Evolutionary conservation across 1,140 invertebrate genomes (phyloP).

Genomic region (Drosophila malerkotliana): DNA sequence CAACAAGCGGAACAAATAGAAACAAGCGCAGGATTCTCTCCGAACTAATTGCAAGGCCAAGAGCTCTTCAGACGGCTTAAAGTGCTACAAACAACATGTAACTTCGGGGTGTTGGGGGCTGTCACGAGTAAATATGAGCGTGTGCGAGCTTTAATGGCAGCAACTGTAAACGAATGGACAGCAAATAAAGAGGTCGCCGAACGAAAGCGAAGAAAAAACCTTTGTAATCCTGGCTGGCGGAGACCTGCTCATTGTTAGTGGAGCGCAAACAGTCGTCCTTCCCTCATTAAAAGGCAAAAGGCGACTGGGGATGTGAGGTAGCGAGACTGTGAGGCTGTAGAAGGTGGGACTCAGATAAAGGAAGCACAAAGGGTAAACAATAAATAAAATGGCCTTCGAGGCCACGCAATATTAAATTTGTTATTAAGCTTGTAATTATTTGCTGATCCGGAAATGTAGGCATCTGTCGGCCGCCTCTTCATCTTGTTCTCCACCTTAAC

Average conservation of each 20-base stretch:
- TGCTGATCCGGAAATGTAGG: slow-evolving; percentile 65
- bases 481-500: slow-evolving; percentile 35
- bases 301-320: slow-evolving; percentile 58
- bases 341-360: slow-evolving; percentile 20
- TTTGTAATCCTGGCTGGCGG: not conserved
- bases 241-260: slow-evolving; percentile 67
- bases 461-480: slow-evolving; percentile 45
- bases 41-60: slow-evolving; percentile 78
- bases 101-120: slow-evolving; percentile 5
- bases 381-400: slow-evolving; percentile 56
- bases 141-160: slow-evolving; percentile 39
- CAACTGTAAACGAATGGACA: slow-evolving; percentile 37
- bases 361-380: slow-evolving; percentile 46
- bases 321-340: slow-evolving; percentile 66
- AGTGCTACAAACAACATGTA: slow-evolving; percentile 53
- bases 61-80: slow-evolving; percentile 65
- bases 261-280: slow-evolving; percentile 40
- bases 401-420: slow-evolving; percentile 73
- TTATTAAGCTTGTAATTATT: slow-evolving; percentile 80
- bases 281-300: slow-evolving; percentile 72
- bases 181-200: slow-evolving; percentile 47
- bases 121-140: slow-evolving; percentile 52
- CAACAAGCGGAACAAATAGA: slow-evolving; percentile 30
- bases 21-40: slow-evolving; percentile 24
- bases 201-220: slow-evolving; percentile 4